Percentiles rank a stretch among this genome's conserved stretches.
Conservation (phyloP, 2,888 invertebrate species). For the Pristionchus japonicus region DNA sequence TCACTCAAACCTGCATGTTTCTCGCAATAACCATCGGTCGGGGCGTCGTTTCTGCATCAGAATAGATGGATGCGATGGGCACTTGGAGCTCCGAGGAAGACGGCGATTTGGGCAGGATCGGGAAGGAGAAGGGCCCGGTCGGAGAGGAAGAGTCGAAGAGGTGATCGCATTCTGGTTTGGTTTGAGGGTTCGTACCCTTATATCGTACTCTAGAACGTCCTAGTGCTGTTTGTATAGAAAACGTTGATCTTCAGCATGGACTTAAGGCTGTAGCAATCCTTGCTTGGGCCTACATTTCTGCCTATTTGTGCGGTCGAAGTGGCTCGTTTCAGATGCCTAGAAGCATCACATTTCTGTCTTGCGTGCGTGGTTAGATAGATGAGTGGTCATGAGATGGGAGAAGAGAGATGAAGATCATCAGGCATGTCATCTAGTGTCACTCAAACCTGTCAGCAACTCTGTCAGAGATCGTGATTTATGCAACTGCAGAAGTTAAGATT, state of each 20-base stretch:
- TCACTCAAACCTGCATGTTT: constrained; percentile 57
- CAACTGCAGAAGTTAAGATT: no score
- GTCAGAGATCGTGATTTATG: neutral
- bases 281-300: no score
- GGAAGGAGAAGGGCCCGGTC: constrained; percentile 67
- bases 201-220: no score
- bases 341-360: no score
- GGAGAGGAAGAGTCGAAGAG: constrained; percentile 66
- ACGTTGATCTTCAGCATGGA: no score
- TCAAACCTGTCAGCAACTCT: neutral
- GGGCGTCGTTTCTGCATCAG: constrained; percentile 37
- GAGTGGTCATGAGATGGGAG: neutral
- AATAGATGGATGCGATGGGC: constrained; percentile 32
- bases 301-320: neutral
- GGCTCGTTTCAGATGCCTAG: no score
- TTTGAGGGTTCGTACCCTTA: no score
- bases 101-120: constrained; percentile 62
- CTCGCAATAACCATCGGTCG: constrained; percentile 17
- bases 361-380: neutral
- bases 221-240: no score
- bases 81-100: constrained; percentile 7
- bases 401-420: no score
- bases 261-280: no score
- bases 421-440: neutral
- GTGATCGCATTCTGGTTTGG: constrained; percentile 68